Conservation (phyloP, 2,797 vertebrate species). For the Pseudochromis fuscus region DNA sequence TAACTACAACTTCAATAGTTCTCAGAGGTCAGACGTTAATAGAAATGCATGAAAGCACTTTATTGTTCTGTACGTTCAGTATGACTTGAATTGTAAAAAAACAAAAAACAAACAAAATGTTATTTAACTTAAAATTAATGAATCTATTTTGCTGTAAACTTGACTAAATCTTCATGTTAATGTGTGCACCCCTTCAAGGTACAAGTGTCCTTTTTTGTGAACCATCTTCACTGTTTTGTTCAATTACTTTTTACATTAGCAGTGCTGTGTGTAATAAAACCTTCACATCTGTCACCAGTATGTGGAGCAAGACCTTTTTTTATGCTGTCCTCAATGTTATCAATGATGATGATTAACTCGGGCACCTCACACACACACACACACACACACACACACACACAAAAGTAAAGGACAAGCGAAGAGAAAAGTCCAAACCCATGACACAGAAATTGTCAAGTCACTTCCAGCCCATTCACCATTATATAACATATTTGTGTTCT, state of each 20-base stretch:
- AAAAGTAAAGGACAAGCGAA: background rate
- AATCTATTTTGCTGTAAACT: conserved; percentile 65
- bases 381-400: background rate
- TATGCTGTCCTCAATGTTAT: background rate
- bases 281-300: conserved; percentile 5
- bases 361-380: background rate
- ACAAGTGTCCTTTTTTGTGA: conserved; percentile 64
- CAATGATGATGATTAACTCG: conserved; percentile 10
- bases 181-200: conserved; percentile 14
- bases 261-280: conserved; percentile 69
- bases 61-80: conserved; percentile 62
- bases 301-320: background rate
- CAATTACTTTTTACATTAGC: conserved; percentile 43
- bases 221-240: conserved; percentile 33
- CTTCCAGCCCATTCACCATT: background rate
- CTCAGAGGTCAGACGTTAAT: conserved; percentile 54
- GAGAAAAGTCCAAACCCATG: conserved; percentile 25
- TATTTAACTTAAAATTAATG: conserved; percentile 76
- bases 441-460: background rate
- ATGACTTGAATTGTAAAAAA: conserved; percentile 72
- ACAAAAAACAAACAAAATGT: too few relatives aligned
- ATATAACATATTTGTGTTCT: conserved; percentile 8
- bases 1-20: conserved; percentile 32
- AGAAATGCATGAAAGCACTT: conserved; percentile 81
- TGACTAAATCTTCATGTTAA: conserved; percentile 46